phyloP scores from a whole-genome alignment of 1,140 invertebrate genomes.

The Pollicipes pollicipes region DNA sequence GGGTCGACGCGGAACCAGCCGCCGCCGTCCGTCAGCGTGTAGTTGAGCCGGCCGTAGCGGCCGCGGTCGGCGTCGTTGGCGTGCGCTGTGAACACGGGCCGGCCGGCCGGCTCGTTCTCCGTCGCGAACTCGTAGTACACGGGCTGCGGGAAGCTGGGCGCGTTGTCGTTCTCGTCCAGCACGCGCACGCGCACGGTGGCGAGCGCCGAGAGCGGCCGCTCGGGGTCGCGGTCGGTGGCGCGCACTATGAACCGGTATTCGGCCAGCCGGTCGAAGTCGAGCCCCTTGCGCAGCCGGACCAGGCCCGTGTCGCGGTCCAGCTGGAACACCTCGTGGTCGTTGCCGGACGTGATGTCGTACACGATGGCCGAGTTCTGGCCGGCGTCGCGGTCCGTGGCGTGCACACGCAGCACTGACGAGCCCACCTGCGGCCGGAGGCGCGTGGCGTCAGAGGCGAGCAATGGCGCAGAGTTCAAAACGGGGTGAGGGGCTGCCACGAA shows the following conservation, averaged over 20 bases:
- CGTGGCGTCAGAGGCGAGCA: too few relatives aligned
- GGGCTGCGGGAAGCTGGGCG: slow-evolving; percentile 63
- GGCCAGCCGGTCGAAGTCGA: slow-evolving; percentile 40
- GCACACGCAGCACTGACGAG: slow-evolving; percentile 52
- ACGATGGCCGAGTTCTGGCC: slow-evolving; percentile 50
- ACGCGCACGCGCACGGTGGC: slow-evolving; percentile 48
- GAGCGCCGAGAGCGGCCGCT: slow-evolving; percentile 45
- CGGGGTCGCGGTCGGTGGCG: slow-evolving; percentile 44
- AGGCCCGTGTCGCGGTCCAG: slow-evolving; percentile 46
- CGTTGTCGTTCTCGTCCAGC: slow-evolving; percentile 81
- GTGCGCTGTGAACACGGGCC: slow-evolving; percentile 63
- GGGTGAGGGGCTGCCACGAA: too few relatives aligned
- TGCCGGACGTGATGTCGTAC: slow-evolving; percentile 69
- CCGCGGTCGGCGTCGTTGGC: slow-evolving; percentile 74
- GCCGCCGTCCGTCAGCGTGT: slow-evolving; percentile 53
- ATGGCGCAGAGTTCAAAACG: too few relatives aligned
- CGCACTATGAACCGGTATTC: slow-evolving; percentile 35
- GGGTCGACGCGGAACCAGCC: slow-evolving; percentile 66
- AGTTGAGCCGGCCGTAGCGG: slow-evolving; percentile 63
- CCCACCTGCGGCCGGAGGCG: slow-evolving; percentile 31
- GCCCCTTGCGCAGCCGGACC: slow-evolving; percentile 35
- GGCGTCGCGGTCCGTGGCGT: slow-evolving; percentile 67
- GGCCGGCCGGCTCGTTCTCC: slow-evolving; percentile 75
- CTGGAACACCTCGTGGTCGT: slow-evolving; percentile 61
- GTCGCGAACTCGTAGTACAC: slow-evolving; percentile 54